Base-by-base conservation (phyloP, 2,797 vertebrate species). In the Ataeniobius toweri region DNA sequence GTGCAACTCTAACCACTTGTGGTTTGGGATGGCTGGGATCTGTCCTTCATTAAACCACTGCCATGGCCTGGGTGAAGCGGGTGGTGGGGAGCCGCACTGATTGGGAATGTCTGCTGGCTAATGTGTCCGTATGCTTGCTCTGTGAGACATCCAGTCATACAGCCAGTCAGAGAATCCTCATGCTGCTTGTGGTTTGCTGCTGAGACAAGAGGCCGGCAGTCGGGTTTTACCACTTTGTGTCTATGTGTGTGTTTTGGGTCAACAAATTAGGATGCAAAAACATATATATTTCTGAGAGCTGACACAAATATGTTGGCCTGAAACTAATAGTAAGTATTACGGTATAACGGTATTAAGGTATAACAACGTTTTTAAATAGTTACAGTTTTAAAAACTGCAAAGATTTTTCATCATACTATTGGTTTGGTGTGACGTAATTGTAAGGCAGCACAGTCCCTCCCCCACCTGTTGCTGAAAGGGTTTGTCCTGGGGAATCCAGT, bases 21-120 rank as follows among this genome's bases (percentile, higher is more conserved):
- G 44, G 82, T 78, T 86, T 77, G 82, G 50, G 9, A 82, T 51
- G 31, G 63, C 13, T 69, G 51, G 51, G 85, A 91, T 93, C 93
- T 93, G 93, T 89, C 87, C 88, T 85, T 88, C 90, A 94, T 95
- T 92, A 93, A 88, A 84, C 86, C 85, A 77, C 82, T 76, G 70
- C 82, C 90, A 92, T 88, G 89, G 84, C 89, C 82, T n/a, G 80
- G 78, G 88, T 91, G 82, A 78, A 85, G 88, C 79, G 76, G 85
- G 79, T 86, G 86, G 85, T 79, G 84, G 85, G 24, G 83, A 77
- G 80, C 82, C 73, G 76, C 82, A 14, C 83, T 87, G 85, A 90
- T 89, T 88, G 78, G 65, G 80, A 88, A 83, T 89, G 85, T 89
- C 71, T 90, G 88, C 73, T 80, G 67, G 76, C 56, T 50, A 68